Base-by-base conservation (phyloP, 1,140 invertebrate species). In the Leptonema lineaticorne region DNA sequence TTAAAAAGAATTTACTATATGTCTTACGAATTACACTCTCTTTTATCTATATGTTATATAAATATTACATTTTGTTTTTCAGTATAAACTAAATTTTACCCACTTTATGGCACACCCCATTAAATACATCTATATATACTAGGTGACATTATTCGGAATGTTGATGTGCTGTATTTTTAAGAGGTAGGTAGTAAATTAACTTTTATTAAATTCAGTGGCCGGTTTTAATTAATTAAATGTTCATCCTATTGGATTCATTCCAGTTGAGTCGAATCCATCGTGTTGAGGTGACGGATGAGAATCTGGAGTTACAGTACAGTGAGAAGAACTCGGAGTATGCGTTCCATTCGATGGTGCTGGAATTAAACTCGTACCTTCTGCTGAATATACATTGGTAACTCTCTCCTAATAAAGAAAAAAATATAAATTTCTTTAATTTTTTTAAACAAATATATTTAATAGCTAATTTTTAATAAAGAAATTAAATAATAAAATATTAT, bases 311-410 rank as follows among this genome's bases (percentile, higher is more conserved):
- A 79, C 83, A 6, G 82, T 71, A 46, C 72, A 67, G 69, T 74
- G 82, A 70, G 74, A 80, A 63, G 73, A 78, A 72, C 62, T 80
- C 69, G 74, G 80, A 72, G 73, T 73, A 60, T 79, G 79, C 27
- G 78, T 81, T 45, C 78, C 81, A 50, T 80, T 82, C 9, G 82
- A 82, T 3, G 83, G 81, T 26, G 83, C 76, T 14, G 83, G 82
- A 63, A 85, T 80, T 28, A 85, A 68, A 70, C 83, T 85, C 0
- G 83, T 81, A 41, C 84, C 81, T 76, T 85, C 84, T 20, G 84
- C 82, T 69, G 84, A 84, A 74, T 83, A 85, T 7, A 82, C 79
- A 70, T 83, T 84, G 1, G 82, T 83, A 22, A 86, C 83, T 2
- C 84, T 79, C 64, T 85, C 84, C 85, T 86, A 69, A 65, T 70